Evolutionary conservation across 2,888 invertebrate genomes (phyloP), one percentile per base, ranked within the genome.

Genomic region (Archips xylosteana): DNA sequence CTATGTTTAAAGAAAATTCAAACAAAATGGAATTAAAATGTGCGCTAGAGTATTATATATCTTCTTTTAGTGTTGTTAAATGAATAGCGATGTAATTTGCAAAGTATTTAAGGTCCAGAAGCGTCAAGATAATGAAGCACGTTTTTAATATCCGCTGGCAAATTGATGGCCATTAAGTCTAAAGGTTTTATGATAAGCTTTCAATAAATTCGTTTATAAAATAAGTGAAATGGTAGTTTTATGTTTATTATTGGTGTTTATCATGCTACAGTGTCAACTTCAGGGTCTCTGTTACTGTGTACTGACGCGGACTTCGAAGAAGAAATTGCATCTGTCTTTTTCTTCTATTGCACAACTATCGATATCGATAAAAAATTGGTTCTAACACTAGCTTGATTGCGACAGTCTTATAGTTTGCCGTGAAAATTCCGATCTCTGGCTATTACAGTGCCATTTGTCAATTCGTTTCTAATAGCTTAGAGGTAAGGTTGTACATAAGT

Each of bases 121-220:
- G 65, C 51, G 65, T 65, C 34, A 1, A 34, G 34, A 57, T 64
- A 70, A 70, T 59, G 70, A 57, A 57, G 70, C 70, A 70, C 70
- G 70, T 70, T 64, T 70, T 64, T 71, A 71, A 71, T 71, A 71
- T 71, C 66, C 71, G 63, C 45, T 64, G 13, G 63, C 70, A 57
- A 70, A 63, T 70, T 66, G 23, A 66, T 57, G 9, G 23, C 10
- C n/a, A 12, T 65, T 34, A 39, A 6, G 49, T 65, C 10, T n/a
- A 49, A 15, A 51, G 13, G 13, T 63, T 45, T 62, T 51, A 51
- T 51, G 49, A 4, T 45, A 9, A 54, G 4, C 42, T 47, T 45
- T 63, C 32, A 63, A 63, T 32, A 32, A 32, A 8, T 57, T 32
- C 23, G 32, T 32, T 23, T 57, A 32, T 32, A 4, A 54, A 23